These are phyloP conservation scores for Nysson spinosus DNA, from an alignment of 2,888 invertebrate genomes.

Conservation along the genomic window DNA sequence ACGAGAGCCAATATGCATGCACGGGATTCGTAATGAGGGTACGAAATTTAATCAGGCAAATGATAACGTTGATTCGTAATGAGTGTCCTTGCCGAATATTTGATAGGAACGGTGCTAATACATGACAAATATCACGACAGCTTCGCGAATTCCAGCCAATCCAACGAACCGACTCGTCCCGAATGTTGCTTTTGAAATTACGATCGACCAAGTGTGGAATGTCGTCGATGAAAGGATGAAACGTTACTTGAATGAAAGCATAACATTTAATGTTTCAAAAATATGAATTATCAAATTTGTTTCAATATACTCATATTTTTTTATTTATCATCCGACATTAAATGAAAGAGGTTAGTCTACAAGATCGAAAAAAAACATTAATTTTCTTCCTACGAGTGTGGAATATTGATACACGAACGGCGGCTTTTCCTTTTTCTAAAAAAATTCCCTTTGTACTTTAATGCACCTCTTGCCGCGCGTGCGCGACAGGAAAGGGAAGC, in stretches of 20 bases:
- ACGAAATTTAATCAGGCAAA: slow-evolving; percentile 38
- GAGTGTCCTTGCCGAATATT: slow-evolving; percentile 13
- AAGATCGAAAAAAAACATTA: too few relatives aligned
- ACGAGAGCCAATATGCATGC: neutral
- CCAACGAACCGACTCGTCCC: slow-evolving; percentile 26
- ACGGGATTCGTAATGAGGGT: slow-evolving; percentile 17
- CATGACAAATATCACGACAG: slow-evolving; percentile 33
- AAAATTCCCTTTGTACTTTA: too few relatives aligned
- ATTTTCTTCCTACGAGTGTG: too few relatives aligned
- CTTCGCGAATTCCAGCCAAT: slow-evolving; percentile 43
- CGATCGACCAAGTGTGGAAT: slow-evolving; percentile 3
- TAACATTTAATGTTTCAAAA: too few relatives aligned
- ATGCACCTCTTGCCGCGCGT: neutral
- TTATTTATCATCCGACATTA: too few relatives aligned
- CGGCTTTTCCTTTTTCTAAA: too few relatives aligned
- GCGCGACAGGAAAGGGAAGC: neutral
- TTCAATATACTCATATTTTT: too few relatives aligned
- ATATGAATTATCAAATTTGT: too few relatives aligned
- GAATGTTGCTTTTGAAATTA: slow-evolving; percentile 34
- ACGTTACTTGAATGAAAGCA: too few relatives aligned
- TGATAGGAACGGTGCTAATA: slow-evolving; percentile 27
- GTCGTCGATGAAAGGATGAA: slow-evolving; percentile 19
- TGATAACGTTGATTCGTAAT: slow-evolving; percentile 40
- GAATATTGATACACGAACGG: too few relatives aligned
- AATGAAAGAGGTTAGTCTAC: too few relatives aligned